phyloP scores from a whole-genome alignment of 1,140 invertebrate genomes.

The Meteorus sp. region DNA sequence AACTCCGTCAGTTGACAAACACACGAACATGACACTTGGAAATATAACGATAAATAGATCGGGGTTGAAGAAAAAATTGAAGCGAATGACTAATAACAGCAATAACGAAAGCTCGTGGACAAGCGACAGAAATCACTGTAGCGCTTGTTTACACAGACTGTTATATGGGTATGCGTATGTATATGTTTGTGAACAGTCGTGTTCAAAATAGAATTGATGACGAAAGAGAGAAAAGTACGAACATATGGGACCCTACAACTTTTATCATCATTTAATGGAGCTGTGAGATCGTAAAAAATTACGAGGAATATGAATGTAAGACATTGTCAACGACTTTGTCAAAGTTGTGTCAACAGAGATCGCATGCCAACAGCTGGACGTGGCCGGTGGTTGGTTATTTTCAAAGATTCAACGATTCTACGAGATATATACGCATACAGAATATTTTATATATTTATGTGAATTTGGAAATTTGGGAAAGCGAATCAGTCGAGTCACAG shows the following conservation, averaged over 20 bases:
- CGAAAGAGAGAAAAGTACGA: neutral
- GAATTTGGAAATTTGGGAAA: too few species aligned
- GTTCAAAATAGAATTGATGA: constrained; percentile 16
- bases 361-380: constrained; percentile 50
- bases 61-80: neutral
- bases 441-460: too few species aligned
- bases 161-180: constrained; percentile 24
- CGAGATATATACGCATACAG: neutral
- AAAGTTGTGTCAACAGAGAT: constrained; percentile 54
- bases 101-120: constrained; percentile 6
- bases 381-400: constrained; percentile 30
- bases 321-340: constrained; percentile 59
- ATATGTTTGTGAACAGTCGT: constrained; percentile 11
- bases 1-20: constrained; percentile 23
- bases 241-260: constrained; percentile 24
- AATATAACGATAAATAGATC: neutral
- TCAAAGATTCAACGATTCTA: constrained; percentile 7
- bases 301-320: constrained; percentile 32
- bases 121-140: constrained; percentile 25
- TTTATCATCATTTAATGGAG: constrained; percentile 55
- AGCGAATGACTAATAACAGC: constrained; percentile 9
- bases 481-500: too few species aligned
- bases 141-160: constrained; percentile 30
- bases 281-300: constrained; percentile 50
- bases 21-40: constrained; percentile 3